Base-by-base conservation (phyloP, 2,888 invertebrate genomes). In the Acrobasis repandana region DNA sequence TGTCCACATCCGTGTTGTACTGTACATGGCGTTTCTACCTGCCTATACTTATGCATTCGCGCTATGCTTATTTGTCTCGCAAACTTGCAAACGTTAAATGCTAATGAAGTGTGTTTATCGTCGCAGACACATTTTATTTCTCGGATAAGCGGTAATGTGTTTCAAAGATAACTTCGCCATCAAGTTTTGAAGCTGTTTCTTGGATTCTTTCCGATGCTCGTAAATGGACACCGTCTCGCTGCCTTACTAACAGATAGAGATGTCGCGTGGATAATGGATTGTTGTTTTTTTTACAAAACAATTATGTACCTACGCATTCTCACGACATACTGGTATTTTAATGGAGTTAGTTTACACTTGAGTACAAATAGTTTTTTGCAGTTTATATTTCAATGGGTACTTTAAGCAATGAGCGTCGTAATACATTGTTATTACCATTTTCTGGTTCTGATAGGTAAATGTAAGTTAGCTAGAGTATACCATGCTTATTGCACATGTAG, bases 61-160 rank as follows among this genome's bases (percentile, higher is more conserved):
- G 28, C 8, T 77, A 77, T 75, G 72, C 71, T 75, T 71, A 66
- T 70, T 73, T 70, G 70, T 70, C 71, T 65, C 71, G 59, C 63
- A 69, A 70, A 67, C 71, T 65, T 70, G 59, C 63, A 69, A 70
- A 67, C 67, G 70, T 70, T 74, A 78, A 77, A 83, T 83, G 82
- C 78, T 81, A 84, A 84, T 83, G 83, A 83, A 79, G 79, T 75
- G 78, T 71, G 77, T 76, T 78, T 83, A 83, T 83, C 76, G 73
- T 70, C 65, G 65, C 59, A 34, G 69, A 69, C 64, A 69, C 73
- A 76, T 82, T 83, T 83, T 82, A 83, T 83, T 81, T 79, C 72
- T 75, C 67, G 73, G 77, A 83, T 83, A 83, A 79, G 73, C 71
- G 72, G 80, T 82, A 81, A 84, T 83, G 82, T 82, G 75, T 82